These are phyloP conservation scores for Phocides pigmalion DNA, from an alignment of 1,140 invertebrate species.

Conservation along the genomic window DNA sequence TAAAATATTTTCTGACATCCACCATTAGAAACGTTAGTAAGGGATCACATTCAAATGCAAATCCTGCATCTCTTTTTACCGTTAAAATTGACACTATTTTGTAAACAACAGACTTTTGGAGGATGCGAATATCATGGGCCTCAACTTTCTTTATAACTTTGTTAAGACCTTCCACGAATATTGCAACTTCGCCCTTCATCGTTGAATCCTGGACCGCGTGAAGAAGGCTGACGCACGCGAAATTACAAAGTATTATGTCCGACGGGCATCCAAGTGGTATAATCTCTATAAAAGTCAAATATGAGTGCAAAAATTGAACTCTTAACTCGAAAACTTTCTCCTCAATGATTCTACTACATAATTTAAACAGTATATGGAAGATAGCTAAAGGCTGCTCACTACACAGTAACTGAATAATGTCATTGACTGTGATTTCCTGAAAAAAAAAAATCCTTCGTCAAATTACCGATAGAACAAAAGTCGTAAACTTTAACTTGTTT, in stretches of 20 bases:
- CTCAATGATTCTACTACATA: conserved; percentile 63
- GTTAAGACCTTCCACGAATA: conserved; percentile 50
- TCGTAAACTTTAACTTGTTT: too few species aligned
- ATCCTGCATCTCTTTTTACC: conserved; percentile 55
- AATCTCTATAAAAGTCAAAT: conserved; percentile 58
- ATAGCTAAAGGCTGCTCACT: conserved; percentile 67
- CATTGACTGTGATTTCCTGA: conserved; percentile 63
- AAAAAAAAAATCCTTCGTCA: conserved; percentile 49
- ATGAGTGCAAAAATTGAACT: conserved; percentile 59
- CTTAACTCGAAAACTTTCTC: conserved; percentile 62
- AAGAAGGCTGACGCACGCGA: conserved; percentile 56
- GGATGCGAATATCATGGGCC: conserved; percentile 42
- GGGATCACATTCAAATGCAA: conserved; percentile 42
- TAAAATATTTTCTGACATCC: conserved; percentile 55
- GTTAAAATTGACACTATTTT: conserved; percentile 55
- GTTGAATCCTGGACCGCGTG: conserved; percentile 56
- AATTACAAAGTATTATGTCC: conserved; percentile 68
- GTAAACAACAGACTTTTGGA: conserved; percentile 50
- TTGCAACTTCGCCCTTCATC: conserved; percentile 45
- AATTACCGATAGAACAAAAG: too few species aligned
- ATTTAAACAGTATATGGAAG: conserved; percentile 62
- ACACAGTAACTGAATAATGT: conserved; percentile 70
- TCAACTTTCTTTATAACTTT: conserved; percentile 53
- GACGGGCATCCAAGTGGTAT: conserved; percentile 57
- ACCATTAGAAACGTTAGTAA: conserved; percentile 53